phyloP scores from a whole-genome alignment of 2,888 invertebrate genomes.

The Cheilosia vernalis region DNA sequence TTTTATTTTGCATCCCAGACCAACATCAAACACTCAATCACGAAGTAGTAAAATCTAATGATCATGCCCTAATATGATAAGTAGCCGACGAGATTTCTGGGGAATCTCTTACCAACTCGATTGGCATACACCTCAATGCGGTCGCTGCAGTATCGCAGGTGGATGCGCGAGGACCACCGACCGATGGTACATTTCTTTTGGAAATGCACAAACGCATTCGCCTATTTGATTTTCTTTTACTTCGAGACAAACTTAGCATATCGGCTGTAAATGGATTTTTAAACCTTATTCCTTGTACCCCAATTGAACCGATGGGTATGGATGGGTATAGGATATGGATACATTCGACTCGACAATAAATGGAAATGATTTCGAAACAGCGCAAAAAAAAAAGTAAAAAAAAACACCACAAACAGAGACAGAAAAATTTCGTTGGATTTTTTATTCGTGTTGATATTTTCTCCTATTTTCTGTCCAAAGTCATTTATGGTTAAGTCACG shows the following conservation, averaged over 20 bases:
- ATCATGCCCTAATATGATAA: constrained; percentile 70
- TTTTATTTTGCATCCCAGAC: background rate
- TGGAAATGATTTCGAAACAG: constrained; percentile 68
- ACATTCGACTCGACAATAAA: constrained; percentile 66
- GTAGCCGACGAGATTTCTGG: constrained; percentile 40
- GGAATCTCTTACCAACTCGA: constrained; percentile 23
- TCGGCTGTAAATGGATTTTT: constrained; percentile 73
- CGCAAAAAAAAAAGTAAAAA: constrained; percentile 14
- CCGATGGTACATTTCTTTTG: constrained; percentile 25
- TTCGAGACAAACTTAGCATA: constrained; percentile 62
- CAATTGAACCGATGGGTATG: constrained; percentile 31
- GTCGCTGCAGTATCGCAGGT: constrained; percentile 35
- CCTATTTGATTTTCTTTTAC: constrained; percentile 2
- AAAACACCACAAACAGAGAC: constrained; percentile 22
- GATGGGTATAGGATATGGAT: background rate
- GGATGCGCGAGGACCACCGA: constrained; percentile 18
- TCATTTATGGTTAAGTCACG: constrained; percentile 84
- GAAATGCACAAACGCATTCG: constrained; percentile 57
- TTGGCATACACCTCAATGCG: background rate
- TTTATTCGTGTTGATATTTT: constrained; percentile 56
- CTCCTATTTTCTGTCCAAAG: constrained; percentile 76
- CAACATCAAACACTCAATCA: constrained; percentile 51
- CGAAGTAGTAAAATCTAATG: constrained; percentile 66
- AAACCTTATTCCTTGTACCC: constrained; percentile 49
- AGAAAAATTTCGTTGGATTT: constrained; percentile 47